Conservation (phyloP, 2,797 vertebrate species). For the Sebastes wilsoni region DNA sequence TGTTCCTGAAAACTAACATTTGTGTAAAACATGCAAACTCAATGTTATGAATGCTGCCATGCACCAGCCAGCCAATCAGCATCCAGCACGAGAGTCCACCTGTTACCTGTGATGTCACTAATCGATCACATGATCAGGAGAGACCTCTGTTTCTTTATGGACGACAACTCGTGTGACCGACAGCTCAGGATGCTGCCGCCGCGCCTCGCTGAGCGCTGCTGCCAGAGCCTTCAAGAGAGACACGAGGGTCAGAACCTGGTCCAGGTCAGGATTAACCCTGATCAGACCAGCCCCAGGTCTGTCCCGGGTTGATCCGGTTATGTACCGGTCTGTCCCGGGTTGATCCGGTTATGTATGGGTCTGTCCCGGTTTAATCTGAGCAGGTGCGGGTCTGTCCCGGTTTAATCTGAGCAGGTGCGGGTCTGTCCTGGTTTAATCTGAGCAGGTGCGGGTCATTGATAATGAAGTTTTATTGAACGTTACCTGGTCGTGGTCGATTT, state of each 20-base stretch:
- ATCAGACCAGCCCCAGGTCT: not conserved
- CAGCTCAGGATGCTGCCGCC: slow-evolving; percentile 94
- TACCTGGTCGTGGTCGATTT: slow-evolving; percentile 97
- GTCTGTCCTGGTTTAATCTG: too few species aligned
- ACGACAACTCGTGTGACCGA: slow-evolving; percentile 95
- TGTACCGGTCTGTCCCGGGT: not conserved
- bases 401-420: not conserved
- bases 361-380: not conserved
- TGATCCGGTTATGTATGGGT: not conserved
- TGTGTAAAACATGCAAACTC: slow-evolving; percentile 15
- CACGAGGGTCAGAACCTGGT: slow-evolving; percentile 11
- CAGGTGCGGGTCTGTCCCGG: not conserved
- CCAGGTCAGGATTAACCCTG: not conserved
- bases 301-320: not conserved
- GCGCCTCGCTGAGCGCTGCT: slow-evolving; percentile 90
- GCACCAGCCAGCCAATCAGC: slow-evolving; percentile 35
- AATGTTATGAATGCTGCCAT: slow-evolving; percentile 22
- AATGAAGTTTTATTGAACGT: not conserved
- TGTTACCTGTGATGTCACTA: slow-evolving; percentile 75
- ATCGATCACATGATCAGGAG: slow-evolving; percentile 80
- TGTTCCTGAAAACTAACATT: not conserved
- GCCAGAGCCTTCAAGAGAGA: slow-evolving; percentile 85
- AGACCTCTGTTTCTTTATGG: slow-evolving; percentile 94
- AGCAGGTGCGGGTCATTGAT: too few species aligned
- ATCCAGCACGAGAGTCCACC: not conserved